Percentiles rank a stretch among this genome's conserved stretches.
Conservation (phyloP, 2,113 vertebrate species). For the Nanorana parkeri region DNA sequence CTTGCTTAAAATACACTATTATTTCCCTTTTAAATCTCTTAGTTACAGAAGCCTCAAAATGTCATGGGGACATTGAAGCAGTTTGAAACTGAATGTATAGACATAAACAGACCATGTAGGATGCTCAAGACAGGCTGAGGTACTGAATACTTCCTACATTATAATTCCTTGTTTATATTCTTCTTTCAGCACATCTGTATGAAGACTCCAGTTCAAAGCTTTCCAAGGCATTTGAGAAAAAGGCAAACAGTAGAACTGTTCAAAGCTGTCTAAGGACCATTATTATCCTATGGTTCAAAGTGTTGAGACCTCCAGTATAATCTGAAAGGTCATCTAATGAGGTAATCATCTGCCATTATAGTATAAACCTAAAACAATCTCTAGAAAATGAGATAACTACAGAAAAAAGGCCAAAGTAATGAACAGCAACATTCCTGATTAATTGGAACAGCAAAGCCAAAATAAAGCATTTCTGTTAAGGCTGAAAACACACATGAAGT, state of each 20-base stretch:
- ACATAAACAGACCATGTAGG: conserved; percentile 2
- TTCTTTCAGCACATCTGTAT: conserved; percentile 47
- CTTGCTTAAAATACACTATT: no score
- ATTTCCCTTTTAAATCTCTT: no score
- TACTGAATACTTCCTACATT: conserved; percentile 25
- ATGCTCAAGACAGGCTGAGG: not conserved
- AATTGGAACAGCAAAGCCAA: not conserved
- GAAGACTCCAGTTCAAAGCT: conserved; percentile 49
- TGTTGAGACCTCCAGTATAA: conserved; percentile 7
- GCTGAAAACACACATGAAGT: no score
- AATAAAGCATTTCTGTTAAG: no score
- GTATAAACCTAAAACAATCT: not conserved
- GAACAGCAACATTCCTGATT: not conserved
- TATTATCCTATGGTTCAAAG: conserved; percentile 40
- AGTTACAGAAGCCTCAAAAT: no score
- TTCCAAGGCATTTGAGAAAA: conserved; percentile 2
- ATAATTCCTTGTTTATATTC: conserved; percentile 42
- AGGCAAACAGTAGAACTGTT: not conserved
- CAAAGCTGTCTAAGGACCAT: conserved; percentile 28
- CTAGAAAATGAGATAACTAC: not conserved
- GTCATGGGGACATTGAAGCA: no score
- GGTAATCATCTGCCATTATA: not conserved
- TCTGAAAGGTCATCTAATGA: conserved; percentile 47
- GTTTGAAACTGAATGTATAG: not conserved
- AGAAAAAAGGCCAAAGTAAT: not conserved